A percentile compares a stretch with the other conserved stretches of the same genome.
Conservation (phyloP, 1,140 invertebrate species). For the Helicorthomorpha holstii region DNA sequence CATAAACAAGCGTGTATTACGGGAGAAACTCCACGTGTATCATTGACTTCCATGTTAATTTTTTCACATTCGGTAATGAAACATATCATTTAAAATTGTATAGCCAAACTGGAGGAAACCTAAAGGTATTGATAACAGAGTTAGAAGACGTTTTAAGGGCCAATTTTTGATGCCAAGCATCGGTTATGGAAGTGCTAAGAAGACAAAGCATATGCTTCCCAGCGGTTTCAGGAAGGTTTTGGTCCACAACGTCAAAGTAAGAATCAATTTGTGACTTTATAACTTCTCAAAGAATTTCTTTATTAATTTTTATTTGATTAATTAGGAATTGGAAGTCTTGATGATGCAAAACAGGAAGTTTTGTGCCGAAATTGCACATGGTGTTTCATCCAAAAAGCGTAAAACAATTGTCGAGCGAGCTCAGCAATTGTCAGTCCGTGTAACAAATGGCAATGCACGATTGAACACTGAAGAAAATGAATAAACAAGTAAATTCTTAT, state of each 20-base stretch:
- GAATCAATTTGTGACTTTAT: constrained; percentile 9
- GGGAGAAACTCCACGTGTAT: neutral
- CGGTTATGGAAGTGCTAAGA: constrained; percentile 92
- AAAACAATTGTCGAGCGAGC: constrained; percentile 92
- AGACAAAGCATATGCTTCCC: constrained; percentile 87
- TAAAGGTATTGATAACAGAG: constrained; percentile 99
- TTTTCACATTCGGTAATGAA: neutral
- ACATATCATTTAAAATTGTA: constrained; percentile 14
- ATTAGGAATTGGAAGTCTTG: constrained; percentile 90
- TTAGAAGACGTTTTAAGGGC: constrained; percentile 95
- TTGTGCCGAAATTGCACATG: constrained; percentile 94
- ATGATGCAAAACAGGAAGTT: constrained; percentile 98
- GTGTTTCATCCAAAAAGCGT: constrained; percentile 88
- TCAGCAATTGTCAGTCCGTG: constrained; percentile 81
- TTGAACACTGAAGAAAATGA: constrained; percentile 95
- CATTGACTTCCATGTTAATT: neutral
- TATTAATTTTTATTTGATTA: neutral
- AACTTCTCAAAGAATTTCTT: neutral
- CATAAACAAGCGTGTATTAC: neutral
- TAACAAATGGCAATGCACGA: constrained; percentile 90
- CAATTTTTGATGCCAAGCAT: constrained; percentile 98
- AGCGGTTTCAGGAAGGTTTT: constrained; percentile 93
- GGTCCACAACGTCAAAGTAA: constrained; percentile 66
- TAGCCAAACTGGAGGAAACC: constrained; percentile 79
- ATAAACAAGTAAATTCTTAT: constrained; percentile 38